Percentiles rank a stretch among this genome's conserved stretches.
Conservation (phyloP, 2,113 vertebrate genomes). For the Actenoides lindsayi region DNA sequence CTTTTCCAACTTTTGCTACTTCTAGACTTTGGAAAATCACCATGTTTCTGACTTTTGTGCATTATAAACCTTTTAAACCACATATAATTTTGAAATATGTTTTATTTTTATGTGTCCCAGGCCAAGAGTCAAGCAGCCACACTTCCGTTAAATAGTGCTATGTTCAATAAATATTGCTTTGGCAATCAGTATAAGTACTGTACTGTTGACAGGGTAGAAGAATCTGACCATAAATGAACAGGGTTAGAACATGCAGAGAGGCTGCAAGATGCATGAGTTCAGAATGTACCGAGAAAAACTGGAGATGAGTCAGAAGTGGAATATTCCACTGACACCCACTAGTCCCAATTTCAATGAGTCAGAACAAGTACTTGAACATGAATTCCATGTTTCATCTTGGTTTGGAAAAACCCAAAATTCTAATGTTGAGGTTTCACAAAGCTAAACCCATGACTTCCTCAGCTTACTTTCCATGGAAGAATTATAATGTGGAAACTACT, state of each 20-base stretch:
- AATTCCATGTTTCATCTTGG: not conserved
- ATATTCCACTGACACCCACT: not conserved
- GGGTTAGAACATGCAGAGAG: not conserved
- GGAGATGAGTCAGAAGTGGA: not conserved
- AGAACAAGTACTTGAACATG: not conserved
- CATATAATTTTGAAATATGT: not conserved
- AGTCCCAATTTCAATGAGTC: not conserved
- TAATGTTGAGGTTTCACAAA: not conserved
- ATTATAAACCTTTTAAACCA: not conserved
- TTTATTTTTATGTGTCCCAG: not conserved
- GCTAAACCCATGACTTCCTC: not conserved
- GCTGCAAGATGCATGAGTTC: not conserved
- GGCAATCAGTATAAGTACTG: not conserved
- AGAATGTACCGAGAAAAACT: not conserved
- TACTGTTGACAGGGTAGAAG: not conserved
- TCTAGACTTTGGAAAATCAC: not conserved
- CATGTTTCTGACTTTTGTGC: not conserved
- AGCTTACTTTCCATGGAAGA: not conserved
- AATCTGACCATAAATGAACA: not conserved
- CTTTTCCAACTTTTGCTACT: not conserved
- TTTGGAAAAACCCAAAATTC: not conserved
- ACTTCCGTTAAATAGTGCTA: not conserved
- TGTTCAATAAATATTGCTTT: not conserved
- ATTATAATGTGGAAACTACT: not conserved
- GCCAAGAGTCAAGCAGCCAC: not conserved